A percentile compares a stretch with the other conserved stretches of the same genome.
These are phyloP conservation scores for Ictidomys tridecemlineatus DNA, from an alignment of 2,113 vertebrate genomes.

Conservation along the genomic window DNA sequence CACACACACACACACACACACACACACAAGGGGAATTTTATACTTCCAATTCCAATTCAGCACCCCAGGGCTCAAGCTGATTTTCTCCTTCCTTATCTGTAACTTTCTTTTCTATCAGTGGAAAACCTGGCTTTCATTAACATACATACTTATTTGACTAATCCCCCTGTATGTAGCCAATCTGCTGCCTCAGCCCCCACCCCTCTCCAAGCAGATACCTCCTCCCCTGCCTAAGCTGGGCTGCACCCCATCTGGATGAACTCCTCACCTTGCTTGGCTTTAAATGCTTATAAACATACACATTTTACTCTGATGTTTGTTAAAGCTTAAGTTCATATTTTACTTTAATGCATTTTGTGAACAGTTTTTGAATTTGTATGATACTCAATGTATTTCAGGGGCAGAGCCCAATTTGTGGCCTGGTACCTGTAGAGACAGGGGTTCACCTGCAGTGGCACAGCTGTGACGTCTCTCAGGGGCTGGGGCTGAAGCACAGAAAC, in stretches of 20 bases:
- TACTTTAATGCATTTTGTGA: neutral
- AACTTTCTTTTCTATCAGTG: neutral
- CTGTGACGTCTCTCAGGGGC: neutral
- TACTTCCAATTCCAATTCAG: neutral
- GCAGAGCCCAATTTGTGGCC: neutral
- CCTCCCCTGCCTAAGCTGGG: neutral
- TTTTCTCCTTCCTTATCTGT: constrained; percentile 2
- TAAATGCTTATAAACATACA: neutral
- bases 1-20: too few species aligned
- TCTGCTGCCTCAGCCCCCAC: neutral
- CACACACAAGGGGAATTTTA: too few species aligned
- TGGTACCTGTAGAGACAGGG: neutral
- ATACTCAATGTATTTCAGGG: neutral
- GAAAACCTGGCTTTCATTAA: neutral
- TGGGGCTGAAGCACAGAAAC: neutral
- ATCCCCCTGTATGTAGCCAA: neutral
- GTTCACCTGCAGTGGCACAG: neutral
- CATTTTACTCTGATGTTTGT: neutral
- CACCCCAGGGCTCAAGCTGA: neutral
- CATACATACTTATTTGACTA: neutral
- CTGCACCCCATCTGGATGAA: neutral
- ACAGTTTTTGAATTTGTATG: neutral
- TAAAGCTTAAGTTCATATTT: neutral
- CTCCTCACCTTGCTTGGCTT: neutral
- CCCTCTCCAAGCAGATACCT: neutral